These are phyloP conservation scores for Pangasius macronema DNA, from an alignment of 2,797 vertebrate genomes.

Conservation along the genomic window DNA sequence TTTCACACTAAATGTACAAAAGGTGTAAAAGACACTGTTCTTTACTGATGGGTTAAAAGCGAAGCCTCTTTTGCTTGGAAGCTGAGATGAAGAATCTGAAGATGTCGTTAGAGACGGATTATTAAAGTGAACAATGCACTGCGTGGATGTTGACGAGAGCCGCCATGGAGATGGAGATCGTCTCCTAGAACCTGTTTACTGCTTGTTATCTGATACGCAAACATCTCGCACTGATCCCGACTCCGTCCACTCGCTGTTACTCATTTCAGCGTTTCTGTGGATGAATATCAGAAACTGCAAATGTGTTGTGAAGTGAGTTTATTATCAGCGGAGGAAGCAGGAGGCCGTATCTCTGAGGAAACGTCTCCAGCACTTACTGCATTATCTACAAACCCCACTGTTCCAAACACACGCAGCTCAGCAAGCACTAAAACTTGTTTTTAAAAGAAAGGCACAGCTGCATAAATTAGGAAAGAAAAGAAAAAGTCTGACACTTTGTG, in stretches of 20 bases:
- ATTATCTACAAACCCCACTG: slow-evolving; percentile 29
- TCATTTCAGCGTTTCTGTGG: not conserved
- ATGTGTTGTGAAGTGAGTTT: not conserved
- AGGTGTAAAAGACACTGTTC: not conserved
- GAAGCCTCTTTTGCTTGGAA: not conserved
- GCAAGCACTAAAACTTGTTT: not conserved
- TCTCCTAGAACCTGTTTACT: not conserved
- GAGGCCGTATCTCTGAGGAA: slow-evolving; percentile 31
- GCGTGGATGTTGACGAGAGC: not conserved
- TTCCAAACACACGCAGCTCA: not conserved
- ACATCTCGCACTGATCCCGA: not conserved
- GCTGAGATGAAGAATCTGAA: not conserved
- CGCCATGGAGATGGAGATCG: not conserved
- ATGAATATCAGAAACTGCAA: slow-evolving; percentile 7
- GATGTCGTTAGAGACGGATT: not conserved
- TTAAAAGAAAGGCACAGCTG: not conserved
- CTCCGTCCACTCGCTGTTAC: not conserved
- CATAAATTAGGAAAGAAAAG: not conserved
- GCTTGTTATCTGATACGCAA: not conserved
- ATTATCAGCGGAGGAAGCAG: slow-evolving; percentile 20
- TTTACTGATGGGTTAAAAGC: not conserved
- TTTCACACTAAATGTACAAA: not conserved
- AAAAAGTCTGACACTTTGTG: not conserved
- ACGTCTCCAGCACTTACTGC: slow-evolving; percentile 26
- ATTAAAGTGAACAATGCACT: not conserved